phyloP scores from a whole-genome alignment of 2,797 vertebrate species.

The Acanthis flammea region DNA sequence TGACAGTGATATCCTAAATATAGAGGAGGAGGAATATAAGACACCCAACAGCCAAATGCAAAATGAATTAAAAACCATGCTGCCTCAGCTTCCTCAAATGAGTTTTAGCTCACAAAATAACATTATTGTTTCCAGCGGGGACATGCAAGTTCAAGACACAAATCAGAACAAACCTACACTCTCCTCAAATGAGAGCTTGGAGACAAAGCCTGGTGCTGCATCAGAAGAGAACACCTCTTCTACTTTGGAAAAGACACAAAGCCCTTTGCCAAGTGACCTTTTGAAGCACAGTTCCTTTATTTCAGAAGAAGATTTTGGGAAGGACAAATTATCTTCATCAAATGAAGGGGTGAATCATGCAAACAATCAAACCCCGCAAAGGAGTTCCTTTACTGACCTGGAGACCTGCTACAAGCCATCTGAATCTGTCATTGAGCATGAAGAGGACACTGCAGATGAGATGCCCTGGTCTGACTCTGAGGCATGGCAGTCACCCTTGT shows the following conservation, averaged over 20 bases:
- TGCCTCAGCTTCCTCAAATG: neutral
- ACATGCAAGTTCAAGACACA: neutral
- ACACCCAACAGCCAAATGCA: neutral
- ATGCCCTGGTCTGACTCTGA: neutral
- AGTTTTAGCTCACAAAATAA: neutral
- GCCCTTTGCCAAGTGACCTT: neutral
- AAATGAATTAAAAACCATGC: neutral
- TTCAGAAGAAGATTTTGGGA: neutral
- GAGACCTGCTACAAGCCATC: neutral
- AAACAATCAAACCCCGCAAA: neutral
- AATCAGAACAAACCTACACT: neutral
- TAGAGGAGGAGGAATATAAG: neutral
- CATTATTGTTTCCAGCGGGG: neutral
- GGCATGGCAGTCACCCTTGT: neutral
- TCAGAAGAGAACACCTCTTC: neutral
- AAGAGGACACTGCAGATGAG: neutral
- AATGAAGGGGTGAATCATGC: neutral
- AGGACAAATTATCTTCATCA: neutral
- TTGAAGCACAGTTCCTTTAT: neutral
- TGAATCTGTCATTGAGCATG: neutral
- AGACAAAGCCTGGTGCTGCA: neutral
- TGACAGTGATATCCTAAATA: neutral
- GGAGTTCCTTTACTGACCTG: neutral
- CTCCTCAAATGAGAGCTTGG: neutral
- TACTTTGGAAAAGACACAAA: neutral